phyloP scores from a whole-genome alignment of 2,797 vertebrate species.

The Takifugu rubripes region DNA sequence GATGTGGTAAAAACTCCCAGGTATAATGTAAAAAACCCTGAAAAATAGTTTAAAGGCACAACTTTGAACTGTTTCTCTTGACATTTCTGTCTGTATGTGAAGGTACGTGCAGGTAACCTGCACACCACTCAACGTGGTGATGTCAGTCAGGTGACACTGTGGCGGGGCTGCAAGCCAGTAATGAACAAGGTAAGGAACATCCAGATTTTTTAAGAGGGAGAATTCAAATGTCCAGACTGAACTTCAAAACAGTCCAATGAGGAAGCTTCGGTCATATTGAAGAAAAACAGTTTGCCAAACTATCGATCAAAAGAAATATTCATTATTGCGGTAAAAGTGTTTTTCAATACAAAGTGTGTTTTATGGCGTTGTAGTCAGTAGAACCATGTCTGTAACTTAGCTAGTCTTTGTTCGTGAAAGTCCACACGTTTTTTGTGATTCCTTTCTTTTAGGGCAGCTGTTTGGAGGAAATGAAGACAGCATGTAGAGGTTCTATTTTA shows the following conservation, averaged over 20 bases:
- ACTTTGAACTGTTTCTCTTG: background rate
- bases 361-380: too few species aligned
- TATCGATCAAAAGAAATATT: too few species aligned
- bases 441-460: constrained; percentile 45
- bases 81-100: constrained; percentile 14
- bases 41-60: background rate
- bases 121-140: constrained; percentile 31
- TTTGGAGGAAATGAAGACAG: constrained; percentile 11
- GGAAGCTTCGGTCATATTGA: too few species aligned
- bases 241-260: too few species aligned
- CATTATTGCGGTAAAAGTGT: too few species aligned
- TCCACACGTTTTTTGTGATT: background rate
- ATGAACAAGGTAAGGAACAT: constrained; percentile 38
- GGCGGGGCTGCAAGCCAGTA: constrained; percentile 31
- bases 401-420: background rate
- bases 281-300: too few species aligned
- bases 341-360: too few species aligned
- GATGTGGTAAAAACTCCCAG: constrained; percentile 53
- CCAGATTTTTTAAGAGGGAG: background rate
- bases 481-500: background rate
- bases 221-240: too few species aligned
- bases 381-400: background rate
- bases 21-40: constrained; percentile 37
- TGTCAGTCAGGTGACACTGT: constrained; percentile 49
- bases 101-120: constrained; percentile 27